These are phyloP conservation scores for Eulemur albifrons DNA, from an alignment of 2,797 vertebrate species.

Conservation along the genomic window DNA sequence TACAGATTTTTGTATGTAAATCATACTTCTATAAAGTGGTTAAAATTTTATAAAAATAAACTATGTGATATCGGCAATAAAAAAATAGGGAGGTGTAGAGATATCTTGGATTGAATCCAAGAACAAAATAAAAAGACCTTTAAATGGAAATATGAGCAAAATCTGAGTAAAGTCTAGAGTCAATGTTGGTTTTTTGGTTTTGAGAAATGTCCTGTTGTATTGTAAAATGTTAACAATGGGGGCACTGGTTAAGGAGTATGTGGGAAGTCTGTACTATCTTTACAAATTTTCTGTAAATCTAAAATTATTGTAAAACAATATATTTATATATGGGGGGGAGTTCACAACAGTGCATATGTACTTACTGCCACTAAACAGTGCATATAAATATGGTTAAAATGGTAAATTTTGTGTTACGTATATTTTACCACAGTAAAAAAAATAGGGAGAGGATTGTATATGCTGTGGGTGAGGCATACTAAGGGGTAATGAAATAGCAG, in stretches of 20 bases:
- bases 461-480: neutral
- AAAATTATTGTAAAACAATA: neutral
- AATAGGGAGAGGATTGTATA: neutral
- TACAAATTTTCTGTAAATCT: neutral
- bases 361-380: neutral
- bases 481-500: neutral
- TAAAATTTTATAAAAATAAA: neutral
- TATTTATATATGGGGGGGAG: neutral
- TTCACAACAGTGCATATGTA: neutral
- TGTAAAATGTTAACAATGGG: neutral
- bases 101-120: neutral
- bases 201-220: neutral
- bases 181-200: neutral
- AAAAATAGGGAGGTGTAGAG: neutral
- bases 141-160: neutral
- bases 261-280: neutral
- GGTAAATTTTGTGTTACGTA: neutral
- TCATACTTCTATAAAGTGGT: neutral
- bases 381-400: neutral
- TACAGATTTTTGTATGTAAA: neutral
- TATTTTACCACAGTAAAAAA: neutral
- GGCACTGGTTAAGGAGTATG: neutral
- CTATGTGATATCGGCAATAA: neutral
- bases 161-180: neutral
- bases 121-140: neutral